These are phyloP conservation scores for Endomychus coccineus DNA, from an alignment of 2,888 invertebrate genomes.

Conservation along the genomic window DNA sequence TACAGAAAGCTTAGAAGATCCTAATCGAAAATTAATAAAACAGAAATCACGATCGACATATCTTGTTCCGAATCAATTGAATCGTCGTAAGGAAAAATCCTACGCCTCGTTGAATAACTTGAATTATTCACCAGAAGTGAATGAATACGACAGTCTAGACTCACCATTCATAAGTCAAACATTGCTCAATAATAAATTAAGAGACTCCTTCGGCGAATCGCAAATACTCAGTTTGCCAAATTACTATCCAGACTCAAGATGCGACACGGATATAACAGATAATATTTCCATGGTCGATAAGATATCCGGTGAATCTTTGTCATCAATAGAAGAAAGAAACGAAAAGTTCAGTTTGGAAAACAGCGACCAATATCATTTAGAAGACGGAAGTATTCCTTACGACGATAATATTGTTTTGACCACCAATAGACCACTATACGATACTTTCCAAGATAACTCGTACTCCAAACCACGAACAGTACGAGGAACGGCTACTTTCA, in stretches of 20 bases:
- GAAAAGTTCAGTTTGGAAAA: conserved; percentile 14
- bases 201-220: conserved; percentile 21
- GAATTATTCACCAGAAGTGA: conserved; percentile 15
- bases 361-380: conserved; percentile 23
- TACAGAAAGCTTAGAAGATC: conserved; percentile 7
- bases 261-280: conserved; percentile 45
- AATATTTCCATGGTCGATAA: conserved; percentile 43
- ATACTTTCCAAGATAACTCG: conserved; percentile 24
- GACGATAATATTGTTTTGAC: conserved; percentile 41
- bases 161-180: conserved; percentile 45
- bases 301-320: conserved; percentile 35
- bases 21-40: conserved; percentile 18
- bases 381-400: conserved; percentile 35
- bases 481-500: conserved; percentile 35
- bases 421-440: conserved; percentile 34
- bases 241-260: conserved; percentile 44
- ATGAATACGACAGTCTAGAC: conserved; percentile 49
- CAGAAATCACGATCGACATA: conserved; percentile 7
- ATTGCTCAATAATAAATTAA: conserved; percentile 29
- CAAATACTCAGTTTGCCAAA: conserved; percentile 41
- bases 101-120: conserved; percentile 17
- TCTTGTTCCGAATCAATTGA: conserved; percentile 15
- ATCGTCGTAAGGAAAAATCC: conserved; percentile 10
- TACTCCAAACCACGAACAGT: conserved; percentile 36
- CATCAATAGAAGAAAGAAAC: conserved; percentile 9